Evolutionary conservation across 2,797 vertebrate species (phyloP).

Genomic region (Phataginus tetradactyla): DNA sequence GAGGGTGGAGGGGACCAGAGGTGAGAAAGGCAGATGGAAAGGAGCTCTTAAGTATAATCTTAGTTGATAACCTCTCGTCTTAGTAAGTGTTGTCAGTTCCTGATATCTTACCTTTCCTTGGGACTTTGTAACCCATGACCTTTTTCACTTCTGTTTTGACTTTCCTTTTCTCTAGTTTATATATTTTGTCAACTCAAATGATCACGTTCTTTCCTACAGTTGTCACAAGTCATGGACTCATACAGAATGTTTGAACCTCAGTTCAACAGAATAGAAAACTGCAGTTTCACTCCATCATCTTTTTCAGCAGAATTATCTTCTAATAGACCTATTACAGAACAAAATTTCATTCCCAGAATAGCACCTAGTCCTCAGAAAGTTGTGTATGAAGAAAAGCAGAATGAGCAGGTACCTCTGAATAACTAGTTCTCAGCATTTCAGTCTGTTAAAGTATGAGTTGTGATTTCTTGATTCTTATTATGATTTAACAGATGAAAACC

Average conservation of each 20-base stretch:
- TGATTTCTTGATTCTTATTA: neutral
- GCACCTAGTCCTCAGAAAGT: constrained; percentile 70
- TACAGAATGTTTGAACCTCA: constrained; percentile 82
- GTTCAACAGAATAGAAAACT: constrained; percentile 65
- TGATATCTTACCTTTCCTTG: neutral
- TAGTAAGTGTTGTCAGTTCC: neutral
- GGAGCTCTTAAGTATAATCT: neutral
- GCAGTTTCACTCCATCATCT: constrained; percentile 79
- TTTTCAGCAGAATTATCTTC: constrained; percentile 77
- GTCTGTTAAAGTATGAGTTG: neutral
- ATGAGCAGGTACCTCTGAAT: constrained; percentile 78
- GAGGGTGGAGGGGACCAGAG: neutral
- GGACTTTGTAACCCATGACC: neutral
- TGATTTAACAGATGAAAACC: constrained; percentile 14
- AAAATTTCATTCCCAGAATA: constrained; percentile 72
- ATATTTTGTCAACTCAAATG: constrained; percentile 53
- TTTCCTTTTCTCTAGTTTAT: neutral
- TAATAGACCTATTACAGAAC: constrained; percentile 80
- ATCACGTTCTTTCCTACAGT: constrained; percentile 78
- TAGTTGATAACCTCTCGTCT: neutral
- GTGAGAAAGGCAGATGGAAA: neutral
- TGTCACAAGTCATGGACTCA: constrained; percentile 84
- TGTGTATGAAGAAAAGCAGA: constrained; percentile 65
- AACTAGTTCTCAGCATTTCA: neutral
- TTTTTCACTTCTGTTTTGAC: constrained; percentile 35